phyloP scores from a whole-genome alignment of 2,113 vertebrate genomes.

The Osmerus eperlanus region DNA sequence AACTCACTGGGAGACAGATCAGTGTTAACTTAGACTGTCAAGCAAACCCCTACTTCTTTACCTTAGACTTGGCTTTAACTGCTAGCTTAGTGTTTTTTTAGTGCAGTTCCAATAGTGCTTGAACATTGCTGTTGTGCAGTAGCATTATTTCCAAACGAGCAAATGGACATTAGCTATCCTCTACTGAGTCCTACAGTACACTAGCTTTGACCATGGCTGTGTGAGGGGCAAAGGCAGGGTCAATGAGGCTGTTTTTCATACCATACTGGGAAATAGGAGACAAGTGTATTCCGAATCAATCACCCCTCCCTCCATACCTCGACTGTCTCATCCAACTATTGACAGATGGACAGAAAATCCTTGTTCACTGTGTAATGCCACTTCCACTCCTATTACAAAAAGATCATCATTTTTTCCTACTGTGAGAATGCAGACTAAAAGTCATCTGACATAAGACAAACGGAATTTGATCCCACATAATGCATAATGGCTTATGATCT shows the following conservation, averaged over 20 bases:
- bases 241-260: background rate
- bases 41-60: too few species aligned
- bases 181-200: too few species aligned
- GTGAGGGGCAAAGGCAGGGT: background rate
- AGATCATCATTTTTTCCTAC: constrained; percentile 33
- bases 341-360: constrained; percentile 43
- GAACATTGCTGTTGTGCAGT: background rate
- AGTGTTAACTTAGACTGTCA: too few species aligned
- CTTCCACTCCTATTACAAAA: constrained; percentile 39
- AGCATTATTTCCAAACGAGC: background rate
- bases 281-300: background rate
- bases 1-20: too few species aligned
- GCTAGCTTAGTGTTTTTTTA: too few species aligned
- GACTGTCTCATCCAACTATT: constrained; percentile 23
- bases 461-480: too few species aligned
- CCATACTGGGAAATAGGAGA: background rate
- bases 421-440: background rate
- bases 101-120: too few species aligned
- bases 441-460: background rate
- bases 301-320: background rate
- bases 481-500: too few species aligned
- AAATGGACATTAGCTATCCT: too few species aligned
- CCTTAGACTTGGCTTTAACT: too few species aligned
- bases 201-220: too few species aligned
- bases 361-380: constrained; percentile 36